Evolutionary conservation across 2,888 invertebrate species (phyloP).

Genomic region (Trichacis sp.): DNA sequence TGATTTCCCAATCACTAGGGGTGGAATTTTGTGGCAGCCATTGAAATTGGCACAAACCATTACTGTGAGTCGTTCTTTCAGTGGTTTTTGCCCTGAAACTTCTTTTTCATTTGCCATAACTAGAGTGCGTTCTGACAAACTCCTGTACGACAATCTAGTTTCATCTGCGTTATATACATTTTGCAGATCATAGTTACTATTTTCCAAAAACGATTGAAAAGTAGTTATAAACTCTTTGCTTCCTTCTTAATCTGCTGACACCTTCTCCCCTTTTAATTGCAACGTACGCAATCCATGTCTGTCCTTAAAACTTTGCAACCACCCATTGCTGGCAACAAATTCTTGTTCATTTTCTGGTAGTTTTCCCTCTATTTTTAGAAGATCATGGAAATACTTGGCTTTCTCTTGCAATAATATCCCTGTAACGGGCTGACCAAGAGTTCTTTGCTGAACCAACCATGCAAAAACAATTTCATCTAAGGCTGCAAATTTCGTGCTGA

Average conservation of each 20-base stretch:
- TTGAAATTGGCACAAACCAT: neutral
- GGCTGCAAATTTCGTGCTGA: too few species aligned
- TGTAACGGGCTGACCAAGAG: too few species aligned
- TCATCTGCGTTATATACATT: neutral
- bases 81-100: neutral
- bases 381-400: too few species aligned
- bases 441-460: too few species aligned
- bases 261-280: constrained; percentile 36
- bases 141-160: neutral
- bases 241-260: constrained; percentile 22
- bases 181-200: too few species aligned
- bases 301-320: constrained; percentile 34
- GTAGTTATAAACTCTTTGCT: too few species aligned
- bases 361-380: too few species aligned
- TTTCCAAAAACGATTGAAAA: too few species aligned
- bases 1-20: neutral
- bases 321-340: constrained; percentile 31
- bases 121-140: neutral
- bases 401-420: too few species aligned
- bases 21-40: neutral
- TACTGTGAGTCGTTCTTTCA: neutral
- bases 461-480: too few species aligned
- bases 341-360: neutral
- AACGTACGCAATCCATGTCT: constrained; percentile 29
- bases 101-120: neutral